phyloP scores from a whole-genome alignment of 2,888 invertebrate species.

The Netelia inedita region DNA sequence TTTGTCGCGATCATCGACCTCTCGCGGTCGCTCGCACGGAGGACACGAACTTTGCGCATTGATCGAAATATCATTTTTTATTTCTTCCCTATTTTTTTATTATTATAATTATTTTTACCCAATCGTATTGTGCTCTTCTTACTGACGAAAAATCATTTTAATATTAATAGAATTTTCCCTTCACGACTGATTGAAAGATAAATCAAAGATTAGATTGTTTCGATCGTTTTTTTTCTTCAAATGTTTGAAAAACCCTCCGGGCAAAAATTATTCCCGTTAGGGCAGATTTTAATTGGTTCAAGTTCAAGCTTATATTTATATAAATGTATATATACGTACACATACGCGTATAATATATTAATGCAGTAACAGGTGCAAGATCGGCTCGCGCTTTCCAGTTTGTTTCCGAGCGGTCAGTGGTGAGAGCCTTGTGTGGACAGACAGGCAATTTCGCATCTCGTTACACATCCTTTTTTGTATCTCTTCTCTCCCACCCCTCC shows the following conservation, averaged over 20 bases:
- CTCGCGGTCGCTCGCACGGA: not conserved
- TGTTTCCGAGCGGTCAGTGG: constrained; percentile 27
- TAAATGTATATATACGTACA: not conserved
- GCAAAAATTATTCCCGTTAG: too few species aligned
- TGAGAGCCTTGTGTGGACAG: constrained; percentile 34
- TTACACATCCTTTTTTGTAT: not conserved
- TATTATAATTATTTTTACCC: too few species aligned
- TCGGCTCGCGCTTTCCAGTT: constrained; percentile 16
- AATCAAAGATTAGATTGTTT: too few species aligned
- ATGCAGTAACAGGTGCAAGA: constrained; percentile 14
- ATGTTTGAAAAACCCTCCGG: too few species aligned
- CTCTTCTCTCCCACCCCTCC: not conserved
- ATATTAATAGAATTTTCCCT: too few species aligned
- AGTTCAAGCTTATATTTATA: too few species aligned
- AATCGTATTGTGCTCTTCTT: too few species aligned
- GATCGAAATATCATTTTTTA: not conserved
- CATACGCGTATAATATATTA: not conserved
- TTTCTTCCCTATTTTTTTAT: not conserved
- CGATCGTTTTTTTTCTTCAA: too few species aligned
- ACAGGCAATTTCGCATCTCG: constrained; percentile 51
- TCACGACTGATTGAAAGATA: too few species aligned
- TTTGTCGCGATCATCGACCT: constrained; percentile 10
- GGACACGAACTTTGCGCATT: not conserved
- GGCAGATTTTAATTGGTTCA: too few species aligned
- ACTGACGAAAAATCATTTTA: too few species aligned